Conservation (phyloP, 2,113 vertebrate genomes). For the Rhegmatorhina hoffmannsi region DNA sequence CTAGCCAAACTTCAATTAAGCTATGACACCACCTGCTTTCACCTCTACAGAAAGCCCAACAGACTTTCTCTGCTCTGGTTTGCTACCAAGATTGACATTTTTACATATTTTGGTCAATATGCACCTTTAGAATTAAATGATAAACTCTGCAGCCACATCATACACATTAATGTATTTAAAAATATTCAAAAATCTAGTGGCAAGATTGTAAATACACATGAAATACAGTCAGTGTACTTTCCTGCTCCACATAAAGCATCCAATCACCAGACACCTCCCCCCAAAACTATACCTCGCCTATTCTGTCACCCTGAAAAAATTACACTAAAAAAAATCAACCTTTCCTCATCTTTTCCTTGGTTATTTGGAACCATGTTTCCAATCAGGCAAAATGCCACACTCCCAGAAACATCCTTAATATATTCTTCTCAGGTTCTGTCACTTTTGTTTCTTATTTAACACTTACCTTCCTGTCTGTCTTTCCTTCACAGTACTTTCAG, state of each 20-base stretch:
- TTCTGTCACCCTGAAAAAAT: neutral
- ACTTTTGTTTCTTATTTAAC: conserved; percentile 17
- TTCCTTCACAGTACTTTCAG: conserved; percentile 14
- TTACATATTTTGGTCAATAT: neutral
- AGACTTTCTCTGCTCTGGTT: neutral
- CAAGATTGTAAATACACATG: conserved; percentile 19
- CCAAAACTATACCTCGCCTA: neutral
- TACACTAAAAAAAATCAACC: neutral
- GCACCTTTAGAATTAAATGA: neutral
- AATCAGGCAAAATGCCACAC: neutral
- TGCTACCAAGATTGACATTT: neutral
- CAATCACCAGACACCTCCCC: neutral
- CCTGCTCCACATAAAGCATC: neutral
- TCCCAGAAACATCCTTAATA: neutral
- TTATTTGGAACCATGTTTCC: conserved; percentile 1
- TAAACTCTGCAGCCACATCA: neutral
- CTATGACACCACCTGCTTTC: neutral
- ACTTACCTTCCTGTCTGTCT: neutral
- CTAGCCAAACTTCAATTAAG: conserved; percentile 3
- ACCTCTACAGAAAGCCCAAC: neutral
- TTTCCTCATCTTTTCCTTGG: neutral
- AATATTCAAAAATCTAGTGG: neutral
- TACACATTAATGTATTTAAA: conserved; percentile 27
- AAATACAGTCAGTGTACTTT: conserved; percentile 17
- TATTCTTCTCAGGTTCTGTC: neutral